Conservation (phyloP, 2,113 vertebrate genomes). For the Mionectes macconnelli region DNA sequence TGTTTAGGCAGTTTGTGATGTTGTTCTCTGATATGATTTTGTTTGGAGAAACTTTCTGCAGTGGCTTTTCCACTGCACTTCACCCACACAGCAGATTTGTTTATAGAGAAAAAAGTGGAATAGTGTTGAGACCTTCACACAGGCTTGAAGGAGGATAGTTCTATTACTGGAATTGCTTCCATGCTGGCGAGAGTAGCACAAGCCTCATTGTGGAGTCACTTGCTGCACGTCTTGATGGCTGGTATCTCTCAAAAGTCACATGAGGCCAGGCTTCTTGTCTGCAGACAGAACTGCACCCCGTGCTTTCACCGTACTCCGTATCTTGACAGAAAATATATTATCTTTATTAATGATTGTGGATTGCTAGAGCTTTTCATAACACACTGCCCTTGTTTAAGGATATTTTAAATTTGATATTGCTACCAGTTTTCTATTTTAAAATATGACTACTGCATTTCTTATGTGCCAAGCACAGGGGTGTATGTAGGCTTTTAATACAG, state of each 20-base stretch:
- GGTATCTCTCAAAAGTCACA: background rate
- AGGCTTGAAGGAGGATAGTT: background rate
- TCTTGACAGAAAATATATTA: background rate
- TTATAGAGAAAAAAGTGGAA: background rate
- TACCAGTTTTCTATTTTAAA: background rate
- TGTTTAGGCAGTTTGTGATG: background rate
- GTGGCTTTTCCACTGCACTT: background rate
- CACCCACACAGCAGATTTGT: background rate
- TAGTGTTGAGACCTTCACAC: background rate
- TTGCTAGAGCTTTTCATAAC: background rate
- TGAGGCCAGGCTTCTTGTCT: background rate
- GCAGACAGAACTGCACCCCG: background rate
- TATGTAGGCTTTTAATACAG: background rate
- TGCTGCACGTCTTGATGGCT: background rate
- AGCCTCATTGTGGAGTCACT: background rate
- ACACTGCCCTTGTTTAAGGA: background rate
- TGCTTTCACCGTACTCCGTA: background rate
- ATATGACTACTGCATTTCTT: background rate
- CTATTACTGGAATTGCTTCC: background rate
- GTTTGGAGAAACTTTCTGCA: background rate
- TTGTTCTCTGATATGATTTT: background rate
- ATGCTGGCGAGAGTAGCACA: accelerated
- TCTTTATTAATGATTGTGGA: background rate
- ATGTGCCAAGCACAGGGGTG: background rate
- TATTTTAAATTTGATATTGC: constrained; percentile 10